Base-by-base conservation (phyloP, 2,113 vertebrate genomes). In the Vicugna pacos region DNA sequence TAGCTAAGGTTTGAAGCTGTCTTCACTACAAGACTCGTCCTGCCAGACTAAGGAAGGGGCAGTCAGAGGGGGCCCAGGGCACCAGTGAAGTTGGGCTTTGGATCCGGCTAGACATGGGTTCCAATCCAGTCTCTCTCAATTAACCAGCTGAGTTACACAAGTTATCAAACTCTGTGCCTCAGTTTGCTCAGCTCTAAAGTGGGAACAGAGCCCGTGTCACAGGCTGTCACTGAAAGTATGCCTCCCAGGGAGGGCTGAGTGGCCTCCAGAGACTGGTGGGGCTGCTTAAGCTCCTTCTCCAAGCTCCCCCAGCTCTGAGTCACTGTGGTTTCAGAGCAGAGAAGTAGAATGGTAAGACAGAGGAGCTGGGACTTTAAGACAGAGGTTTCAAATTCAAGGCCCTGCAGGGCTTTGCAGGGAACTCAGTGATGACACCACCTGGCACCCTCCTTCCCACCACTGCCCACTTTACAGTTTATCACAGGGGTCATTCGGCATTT, bases 391-490 rank as follows among this genome's bases (percentile, higher is more conserved):
- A 6, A 38, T 56, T 52, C 28, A 10, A 67, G 35, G 35, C 48
- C 46, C 52, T 22, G 5, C 28, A 8, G 38, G 90, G 17, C 76
- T 38, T 15, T 11, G 6, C 7, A 8, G 58, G 73, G 72, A 24
- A 5, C 20, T 17, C 16, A 2, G 15, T 3, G 35, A 11, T 1
- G 28, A 11, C 0, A 22, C 46, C 13, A 17, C 54, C 67, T 2
- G 0, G 24, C 1, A 11, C 11, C 9, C 6, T 22, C 42, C 35
- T 30, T 9, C 10, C 32, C 22, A 52, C 5, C 32, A 8, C 48
- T 0, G 8, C n/a, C 38, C 20, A 46, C 16, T 2, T 22, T 13
- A 11, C 8, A 2, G 9, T 8, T 46, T 7, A 26, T 46, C 38
- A 11, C 12, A 3, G 12, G 17, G 32, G 32, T 48, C 64, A 32